A percentile compares a stretch with the other conserved stretches of the same genome.
These are phyloP conservation scores for Gymnothorax javanicus DNA, from an alignment of 2,797 vertebrate species.

Conservation along the genomic window DNA sequence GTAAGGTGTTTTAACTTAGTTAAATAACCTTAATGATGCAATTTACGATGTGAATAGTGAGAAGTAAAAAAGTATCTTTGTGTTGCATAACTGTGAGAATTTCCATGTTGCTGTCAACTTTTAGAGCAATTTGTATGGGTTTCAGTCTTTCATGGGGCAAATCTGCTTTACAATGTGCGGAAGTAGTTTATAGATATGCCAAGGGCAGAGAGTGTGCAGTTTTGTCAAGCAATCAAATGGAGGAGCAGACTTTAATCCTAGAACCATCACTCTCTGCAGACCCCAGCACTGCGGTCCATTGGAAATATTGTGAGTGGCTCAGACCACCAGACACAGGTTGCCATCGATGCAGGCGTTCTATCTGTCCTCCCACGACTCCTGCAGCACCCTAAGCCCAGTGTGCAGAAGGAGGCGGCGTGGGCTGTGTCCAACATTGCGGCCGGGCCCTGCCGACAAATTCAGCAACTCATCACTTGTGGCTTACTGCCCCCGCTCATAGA, in stretches of 20 bases:
- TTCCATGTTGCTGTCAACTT: too few relatives aligned
- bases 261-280: constrained; percentile 64
- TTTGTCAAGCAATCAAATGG: too few relatives aligned
- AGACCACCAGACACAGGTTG: constrained; percentile 84
- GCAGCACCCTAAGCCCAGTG: constrained; percentile 67
- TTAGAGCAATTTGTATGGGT: too few relatives aligned
- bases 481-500: constrained; percentile 78
- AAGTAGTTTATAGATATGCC: background rate
- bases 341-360: constrained; percentile 79
- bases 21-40: too few relatives aligned
- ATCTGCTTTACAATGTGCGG: background rate
- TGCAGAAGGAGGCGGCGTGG: constrained; percentile 91
- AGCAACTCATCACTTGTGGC: constrained; percentile 82
- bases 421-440: constrained; percentile 87
- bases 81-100: too few relatives aligned
- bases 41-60: too few relatives aligned
- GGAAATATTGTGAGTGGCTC: constrained; percentile 91
- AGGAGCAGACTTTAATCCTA: background rate
- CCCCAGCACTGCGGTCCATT: constrained; percentile 81
- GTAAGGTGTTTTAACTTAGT: too few relatives aligned
- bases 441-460: constrained; percentile 83
- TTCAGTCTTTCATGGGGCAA: background rate
- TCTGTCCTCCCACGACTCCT: constrained; percentile 75
- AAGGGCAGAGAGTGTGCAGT: background rate
- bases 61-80: too few relatives aligned